These are phyloP conservation scores for Artibeus lituratus DNA, from an alignment of 2,797 vertebrate genomes.

Conservation along the genomic window DNA sequence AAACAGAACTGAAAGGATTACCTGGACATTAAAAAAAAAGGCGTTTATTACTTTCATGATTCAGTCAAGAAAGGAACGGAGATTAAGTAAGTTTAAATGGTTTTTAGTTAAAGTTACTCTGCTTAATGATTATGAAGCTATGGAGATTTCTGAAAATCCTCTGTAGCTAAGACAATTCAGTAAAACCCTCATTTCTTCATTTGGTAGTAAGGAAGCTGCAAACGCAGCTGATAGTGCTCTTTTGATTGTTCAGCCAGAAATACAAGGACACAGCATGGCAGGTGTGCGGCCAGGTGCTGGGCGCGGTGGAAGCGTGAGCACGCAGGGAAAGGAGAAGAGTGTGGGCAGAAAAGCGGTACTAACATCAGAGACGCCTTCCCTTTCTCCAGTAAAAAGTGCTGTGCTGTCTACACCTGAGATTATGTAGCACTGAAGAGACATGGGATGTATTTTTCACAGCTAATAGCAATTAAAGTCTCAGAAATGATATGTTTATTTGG, in stretches of 20 bases:
- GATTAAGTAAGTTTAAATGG: background rate
- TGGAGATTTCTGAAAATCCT: background rate
- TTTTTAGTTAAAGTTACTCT: background rate
- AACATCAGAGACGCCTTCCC: background rate
- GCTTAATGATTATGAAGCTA: background rate
- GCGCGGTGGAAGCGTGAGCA: accelerated
- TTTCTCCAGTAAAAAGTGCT: background rate
- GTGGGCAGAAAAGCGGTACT: background rate
- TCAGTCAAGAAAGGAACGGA: background rate
- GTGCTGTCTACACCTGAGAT: too few species aligned
- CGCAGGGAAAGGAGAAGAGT: background rate
- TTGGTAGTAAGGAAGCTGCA: background rate
- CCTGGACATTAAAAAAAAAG: background rate
- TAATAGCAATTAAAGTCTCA: background rate
- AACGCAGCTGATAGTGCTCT: background rate
- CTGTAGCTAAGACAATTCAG: background rate
- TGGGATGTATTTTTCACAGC: background rate
- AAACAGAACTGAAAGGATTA: background rate
- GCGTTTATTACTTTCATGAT: background rate
- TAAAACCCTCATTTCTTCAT: background rate
- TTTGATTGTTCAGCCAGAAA: background rate
- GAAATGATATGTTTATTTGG: background rate
- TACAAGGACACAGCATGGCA: background rate
- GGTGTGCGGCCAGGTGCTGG: background rate
- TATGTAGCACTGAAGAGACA: background rate